Evolutionary conservation across 2,113 vertebrate genomes (phyloP).

Genomic region (Sitta europaea): DNA sequence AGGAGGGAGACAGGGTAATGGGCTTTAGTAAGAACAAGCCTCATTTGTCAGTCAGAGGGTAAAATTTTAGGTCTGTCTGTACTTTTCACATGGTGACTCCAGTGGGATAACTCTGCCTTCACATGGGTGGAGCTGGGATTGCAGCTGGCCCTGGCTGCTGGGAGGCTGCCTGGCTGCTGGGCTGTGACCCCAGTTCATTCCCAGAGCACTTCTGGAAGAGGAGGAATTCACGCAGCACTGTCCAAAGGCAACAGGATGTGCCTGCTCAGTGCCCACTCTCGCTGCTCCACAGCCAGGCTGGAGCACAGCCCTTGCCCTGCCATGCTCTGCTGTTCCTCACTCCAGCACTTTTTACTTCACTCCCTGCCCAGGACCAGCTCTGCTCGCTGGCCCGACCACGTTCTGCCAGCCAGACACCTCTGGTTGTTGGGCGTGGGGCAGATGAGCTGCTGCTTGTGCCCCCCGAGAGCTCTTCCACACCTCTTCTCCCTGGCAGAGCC

Average conservation of each 20-base stretch:
- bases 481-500: not conserved
- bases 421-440: not conserved
- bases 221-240: not conserved
- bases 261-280: rapidly evolving
- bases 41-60: not conserved
- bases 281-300: not conserved
- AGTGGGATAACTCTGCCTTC: conserved; percentile 30
- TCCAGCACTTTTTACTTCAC: not conserved
- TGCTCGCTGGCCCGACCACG: rapidly evolving
- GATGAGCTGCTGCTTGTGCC: not conserved
- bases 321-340: not conserved
- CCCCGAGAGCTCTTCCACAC: not conserved
- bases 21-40: not conserved
- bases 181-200: not conserved
- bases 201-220: not conserved
- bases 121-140: conserved; percentile 35
- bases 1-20: not conserved
- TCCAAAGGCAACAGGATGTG: not conserved
- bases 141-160: not conserved
- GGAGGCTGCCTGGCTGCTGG: not conserved
- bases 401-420: not conserved
- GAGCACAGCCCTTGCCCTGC: not conserved
- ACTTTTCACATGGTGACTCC: not conserved
- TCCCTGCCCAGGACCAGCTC: not conserved
- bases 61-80: not conserved